Evolutionary conservation across 2,113 vertebrate genomes (phyloP).

Genomic region (Brachionichthys hirsutus): DNA sequence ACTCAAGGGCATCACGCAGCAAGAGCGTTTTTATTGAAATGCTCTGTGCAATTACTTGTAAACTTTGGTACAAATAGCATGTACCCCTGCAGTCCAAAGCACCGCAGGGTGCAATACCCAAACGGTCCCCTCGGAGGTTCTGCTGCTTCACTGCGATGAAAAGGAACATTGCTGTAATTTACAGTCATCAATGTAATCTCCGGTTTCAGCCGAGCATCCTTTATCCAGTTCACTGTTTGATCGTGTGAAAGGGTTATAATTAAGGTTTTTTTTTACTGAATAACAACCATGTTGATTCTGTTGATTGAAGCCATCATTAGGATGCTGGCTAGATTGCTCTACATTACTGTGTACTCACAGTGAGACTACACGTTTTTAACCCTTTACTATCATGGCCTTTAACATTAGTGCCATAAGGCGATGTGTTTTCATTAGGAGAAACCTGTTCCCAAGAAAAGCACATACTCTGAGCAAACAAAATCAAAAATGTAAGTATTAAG

Average conservation of each 20-base stretch:
- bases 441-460: no score
- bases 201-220: slow-evolving; percentile 17
- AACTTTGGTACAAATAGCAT: slow-evolving; percentile 9
- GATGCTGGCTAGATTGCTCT: neutral
- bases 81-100: no score
- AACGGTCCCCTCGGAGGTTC: slow-evolving; percentile 14
- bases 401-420: no score
- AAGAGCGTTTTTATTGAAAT: slow-evolving; percentile 39
- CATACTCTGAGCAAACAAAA: no score
- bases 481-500: no score
- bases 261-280: no score
- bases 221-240: neutral
- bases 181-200: slow-evolving; percentile 24
- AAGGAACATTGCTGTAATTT: no score
- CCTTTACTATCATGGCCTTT: no score
- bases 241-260: slow-evolving; percentile 5
- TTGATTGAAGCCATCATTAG: neutral
- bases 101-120: slow-evolving; percentile 18
- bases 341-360: neutral
- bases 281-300: neutral
- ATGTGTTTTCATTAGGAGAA: no score
- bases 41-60: slow-evolving; percentile 38
- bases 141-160: slow-evolving; percentile 27
- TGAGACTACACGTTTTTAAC: no score
- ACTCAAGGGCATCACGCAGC: slow-evolving; percentile 37